Conservation (phyloP, 2,888 invertebrate genomes). For the Ectemnius continuus region DNA sequence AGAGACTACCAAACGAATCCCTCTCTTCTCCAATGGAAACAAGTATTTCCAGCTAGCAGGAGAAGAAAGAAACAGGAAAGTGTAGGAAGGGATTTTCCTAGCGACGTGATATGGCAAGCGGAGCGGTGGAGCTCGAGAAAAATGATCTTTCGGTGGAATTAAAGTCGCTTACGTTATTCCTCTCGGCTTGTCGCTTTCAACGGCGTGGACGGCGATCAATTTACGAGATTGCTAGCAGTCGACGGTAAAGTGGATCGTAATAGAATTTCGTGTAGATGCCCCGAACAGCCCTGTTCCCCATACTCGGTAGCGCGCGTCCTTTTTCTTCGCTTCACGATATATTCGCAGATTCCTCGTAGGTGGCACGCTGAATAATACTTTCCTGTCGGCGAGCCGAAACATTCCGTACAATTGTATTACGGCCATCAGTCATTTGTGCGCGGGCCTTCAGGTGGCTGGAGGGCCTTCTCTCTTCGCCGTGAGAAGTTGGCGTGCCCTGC, state of each 20-base stretch:
- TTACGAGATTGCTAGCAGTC: conserved; percentile 5
- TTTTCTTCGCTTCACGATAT: not conserved
- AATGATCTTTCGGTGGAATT: conserved; percentile 6
- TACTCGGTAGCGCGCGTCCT: not conserved
- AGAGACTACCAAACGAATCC: conserved; percentile 39
- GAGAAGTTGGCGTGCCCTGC: conserved; percentile 50
- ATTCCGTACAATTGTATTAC: conserved; percentile 47
- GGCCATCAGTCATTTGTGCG: conserved; percentile 52
- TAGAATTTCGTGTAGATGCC: conserved; percentile 16
- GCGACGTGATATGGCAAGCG: not conserved
- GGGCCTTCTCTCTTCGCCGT: conserved; percentile 30
- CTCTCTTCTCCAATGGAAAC: conserved; percentile 9
- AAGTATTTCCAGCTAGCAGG: too few species aligned
- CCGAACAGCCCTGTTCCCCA: too few species aligned
- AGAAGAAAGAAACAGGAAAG: too few species aligned
- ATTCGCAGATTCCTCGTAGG: conserved; percentile 34
- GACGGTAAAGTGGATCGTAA: conserved; percentile 5
- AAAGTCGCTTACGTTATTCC: conserved; percentile 14
- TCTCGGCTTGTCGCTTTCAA: conserved; percentile 5
- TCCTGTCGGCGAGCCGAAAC: conserved; percentile 46
- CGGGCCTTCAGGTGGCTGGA: conserved; percentile 27
- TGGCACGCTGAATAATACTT: conserved; percentile 45
- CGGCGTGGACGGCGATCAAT: conserved; percentile 1
- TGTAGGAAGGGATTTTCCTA: not conserved
- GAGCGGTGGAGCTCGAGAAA: not conserved